Conservation (phyloP, 2,113 vertebrate species). For the Ochotona curzoniae region DNA sequence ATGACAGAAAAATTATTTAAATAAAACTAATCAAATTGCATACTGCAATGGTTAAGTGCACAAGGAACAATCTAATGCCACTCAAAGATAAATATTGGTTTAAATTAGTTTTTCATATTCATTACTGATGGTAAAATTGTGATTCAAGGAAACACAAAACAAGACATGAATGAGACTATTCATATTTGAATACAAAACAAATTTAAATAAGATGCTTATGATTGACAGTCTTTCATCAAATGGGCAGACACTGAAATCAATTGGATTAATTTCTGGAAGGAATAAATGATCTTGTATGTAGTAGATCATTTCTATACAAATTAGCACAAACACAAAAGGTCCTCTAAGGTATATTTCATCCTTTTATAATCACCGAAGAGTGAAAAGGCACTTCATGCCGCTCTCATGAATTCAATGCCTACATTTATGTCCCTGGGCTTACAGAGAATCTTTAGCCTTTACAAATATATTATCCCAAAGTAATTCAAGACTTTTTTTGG, state of each 20-base stretch:
- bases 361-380: constrained; percentile 55
- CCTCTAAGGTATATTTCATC: constrained; percentile 41
- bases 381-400: constrained; percentile 36
- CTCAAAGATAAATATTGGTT: constrained; percentile 47
- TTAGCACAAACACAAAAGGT: neutral
- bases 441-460: neutral
- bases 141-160: constrained; percentile 17
- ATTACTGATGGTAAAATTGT: constrained; percentile 13
- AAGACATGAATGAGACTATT: neutral
- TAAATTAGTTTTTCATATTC: constrained; percentile 32
- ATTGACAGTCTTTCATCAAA: constrained; percentile 27
- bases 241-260: constrained; percentile 36
- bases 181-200: constrained; percentile 33
- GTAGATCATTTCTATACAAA: constrained; percentile 18
- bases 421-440: constrained; percentile 12
- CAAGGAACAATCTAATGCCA: constrained; percentile 16
- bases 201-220: constrained; percentile 26
- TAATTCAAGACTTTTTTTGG: constrained; percentile 26
- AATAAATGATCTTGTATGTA: constrained; percentile 29
- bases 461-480: constrained; percentile 14
- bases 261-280: constrained; percentile 36
- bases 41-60: neutral
- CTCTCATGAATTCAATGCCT: constrained; percentile 9
- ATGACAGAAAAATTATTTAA: constrained; percentile 51
- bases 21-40: constrained; percentile 55